Evolutionary conservation across 2,113 vertebrate genomes (phyloP).

Genomic region (Neofelis nebulosa): DNA sequence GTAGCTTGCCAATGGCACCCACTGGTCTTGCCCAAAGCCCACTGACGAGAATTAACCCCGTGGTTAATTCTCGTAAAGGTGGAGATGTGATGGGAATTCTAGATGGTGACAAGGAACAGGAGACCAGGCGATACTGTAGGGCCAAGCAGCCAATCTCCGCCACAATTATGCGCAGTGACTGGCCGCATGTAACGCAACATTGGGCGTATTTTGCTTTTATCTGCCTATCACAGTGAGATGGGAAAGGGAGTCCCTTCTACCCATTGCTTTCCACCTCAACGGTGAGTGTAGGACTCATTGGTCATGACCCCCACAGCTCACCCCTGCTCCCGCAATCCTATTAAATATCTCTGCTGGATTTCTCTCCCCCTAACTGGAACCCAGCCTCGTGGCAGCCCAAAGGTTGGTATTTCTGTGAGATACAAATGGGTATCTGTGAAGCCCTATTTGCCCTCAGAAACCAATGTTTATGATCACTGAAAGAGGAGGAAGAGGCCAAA

Average conservation of each 20-base stretch:
- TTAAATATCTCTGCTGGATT: not conserved
- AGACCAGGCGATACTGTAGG: no score
- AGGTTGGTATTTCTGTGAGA: not conserved
- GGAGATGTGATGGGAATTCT: not conserved
- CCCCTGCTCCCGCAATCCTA: not conserved
- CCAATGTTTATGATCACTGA: not conserved
- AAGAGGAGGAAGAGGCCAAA: not conserved
- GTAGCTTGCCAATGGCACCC: accelerated
- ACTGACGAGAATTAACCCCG: not conserved
- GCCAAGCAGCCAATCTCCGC: no score
- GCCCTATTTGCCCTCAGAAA: not conserved
- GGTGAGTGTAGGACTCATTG: not conserved
- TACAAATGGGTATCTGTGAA: not conserved
- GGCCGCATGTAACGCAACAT: accelerated
- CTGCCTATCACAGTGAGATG: not conserved
- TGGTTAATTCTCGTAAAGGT: not conserved
- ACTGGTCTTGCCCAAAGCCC: not conserved
- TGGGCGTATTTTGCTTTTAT: not conserved
- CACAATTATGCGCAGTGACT: accelerated
- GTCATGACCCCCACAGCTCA: not conserved
- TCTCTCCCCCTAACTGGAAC: not conserved
- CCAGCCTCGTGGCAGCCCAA: not conserved
- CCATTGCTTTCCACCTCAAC: accelerated
- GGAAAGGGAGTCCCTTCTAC: not conserved
- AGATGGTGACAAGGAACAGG: not conserved